phyloP scores from a whole-genome alignment of 2,797 vertebrate species.

The Oophaga sylvatica region DNA sequence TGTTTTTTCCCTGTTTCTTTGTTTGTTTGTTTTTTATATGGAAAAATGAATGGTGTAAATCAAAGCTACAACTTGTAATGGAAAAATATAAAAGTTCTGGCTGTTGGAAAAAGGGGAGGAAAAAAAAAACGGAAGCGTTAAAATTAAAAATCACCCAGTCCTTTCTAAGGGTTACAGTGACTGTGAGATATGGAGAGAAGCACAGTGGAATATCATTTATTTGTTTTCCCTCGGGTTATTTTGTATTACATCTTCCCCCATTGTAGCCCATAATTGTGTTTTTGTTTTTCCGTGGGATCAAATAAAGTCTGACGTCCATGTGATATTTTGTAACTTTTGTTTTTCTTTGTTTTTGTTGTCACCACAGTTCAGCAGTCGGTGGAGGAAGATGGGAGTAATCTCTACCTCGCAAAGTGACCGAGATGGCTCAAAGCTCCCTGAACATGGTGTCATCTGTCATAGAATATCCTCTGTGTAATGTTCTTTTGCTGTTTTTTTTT shows the following conservation, averaged over 20 bases:
- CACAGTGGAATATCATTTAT: neutral
- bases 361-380: neutral
- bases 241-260: neutral
- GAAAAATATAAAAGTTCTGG: no score
- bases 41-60: no score
- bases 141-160: no score
- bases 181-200: neutral
- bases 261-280: neutral
- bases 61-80: no score
- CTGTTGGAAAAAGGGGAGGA: no score
- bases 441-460: slow-evolving; percentile 79
- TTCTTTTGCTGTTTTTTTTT: neutral
- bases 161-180: neutral
- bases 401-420: slow-evolving; percentile 81
- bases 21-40: no score
- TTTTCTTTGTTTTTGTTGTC: neutral
- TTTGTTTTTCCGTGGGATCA: neutral
- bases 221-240: neutral
- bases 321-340: neutral
- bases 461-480: slow-evolving; percentile 83
- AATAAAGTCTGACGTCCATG: neutral
- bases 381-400: slow-evolving; percentile 70
- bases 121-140: no score
- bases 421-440: slow-evolving; percentile 82
- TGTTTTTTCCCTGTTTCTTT: no score